A percentile compares a stretch with the other conserved stretches of the same genome.
phyloP scores from a whole-genome alignment of 1,140 invertebrate species.

The Argopecten irradians region DNA sequence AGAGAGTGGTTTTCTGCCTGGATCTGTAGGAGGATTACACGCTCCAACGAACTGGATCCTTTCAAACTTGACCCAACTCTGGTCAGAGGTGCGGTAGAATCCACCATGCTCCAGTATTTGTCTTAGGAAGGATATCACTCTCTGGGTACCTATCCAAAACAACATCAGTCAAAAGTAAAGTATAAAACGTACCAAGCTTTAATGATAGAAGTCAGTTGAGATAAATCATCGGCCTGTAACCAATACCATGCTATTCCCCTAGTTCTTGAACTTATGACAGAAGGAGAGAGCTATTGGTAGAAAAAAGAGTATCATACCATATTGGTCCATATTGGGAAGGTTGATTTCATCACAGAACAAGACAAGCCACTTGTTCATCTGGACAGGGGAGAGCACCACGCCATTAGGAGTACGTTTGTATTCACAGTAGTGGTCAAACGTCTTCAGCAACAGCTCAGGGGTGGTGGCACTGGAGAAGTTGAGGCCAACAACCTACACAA shows the following conservation, averaged over 20 bases:
- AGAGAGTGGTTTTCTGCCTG: slow-evolving; percentile 97
- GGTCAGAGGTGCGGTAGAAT: slow-evolving; percentile 92
- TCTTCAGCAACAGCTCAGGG: slow-evolving; percentile 97
- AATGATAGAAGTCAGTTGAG: background rate
- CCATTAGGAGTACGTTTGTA: slow-evolving; percentile 97
- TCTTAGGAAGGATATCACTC: slow-evolving; percentile 98
- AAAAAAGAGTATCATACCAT: slow-evolving; percentile 61
- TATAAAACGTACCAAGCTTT: background rate
- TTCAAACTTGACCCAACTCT: slow-evolving; percentile 97
- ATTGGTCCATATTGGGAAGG: slow-evolving; percentile 98
- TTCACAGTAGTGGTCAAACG: slow-evolving; percentile 99
- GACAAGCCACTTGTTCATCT: slow-evolving; percentile 98
- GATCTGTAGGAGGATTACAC: slow-evolving; percentile 99
- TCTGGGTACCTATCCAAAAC: slow-evolving; percentile 84
- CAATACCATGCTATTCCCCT: too few species aligned
- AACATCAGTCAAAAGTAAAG: background rate
- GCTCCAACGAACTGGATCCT: slow-evolving; percentile 99
- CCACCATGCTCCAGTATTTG: slow-evolving; percentile 96
- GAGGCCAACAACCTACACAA: slow-evolving; percentile 89
- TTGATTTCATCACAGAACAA: slow-evolving; percentile 99
- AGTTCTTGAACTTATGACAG: too few species aligned
- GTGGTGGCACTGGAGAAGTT: slow-evolving; percentile 99
- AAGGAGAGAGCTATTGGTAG: too few species aligned
- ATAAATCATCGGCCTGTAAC: too few species aligned
- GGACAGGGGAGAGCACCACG: slow-evolving; percentile 92